A percentile compares a stretch with the other conserved stretches of the same genome.
These are phyloP conservation scores for Tetraneura akinire DNA, from an alignment of 1,140 invertebrate genomes.

Conservation along the genomic window DNA sequence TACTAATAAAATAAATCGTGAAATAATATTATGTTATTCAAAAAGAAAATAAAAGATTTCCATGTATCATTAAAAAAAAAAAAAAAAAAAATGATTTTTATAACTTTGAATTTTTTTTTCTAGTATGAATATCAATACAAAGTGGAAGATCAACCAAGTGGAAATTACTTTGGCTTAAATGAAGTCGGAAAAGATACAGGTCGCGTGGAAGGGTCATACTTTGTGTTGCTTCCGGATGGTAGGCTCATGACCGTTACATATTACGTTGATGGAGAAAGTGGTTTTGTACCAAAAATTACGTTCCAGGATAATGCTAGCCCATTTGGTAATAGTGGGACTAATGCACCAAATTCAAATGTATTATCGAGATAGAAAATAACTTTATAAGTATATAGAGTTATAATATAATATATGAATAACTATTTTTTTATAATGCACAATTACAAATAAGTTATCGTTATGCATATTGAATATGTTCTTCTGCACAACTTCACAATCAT, in stretches of 20 bases:
- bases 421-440: background rate
- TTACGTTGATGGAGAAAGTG: conserved; percentile 67
- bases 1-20: too few species aligned
- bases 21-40: too few species aligned
- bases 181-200: conserved; percentile 67
- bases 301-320: conserved; percentile 64
- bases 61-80: too few species aligned
- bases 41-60: too few species aligned
- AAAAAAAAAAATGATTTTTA: too few species aligned
- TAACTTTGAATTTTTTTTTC: conserved; percentile 57
- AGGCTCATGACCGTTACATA: conserved; percentile 68
- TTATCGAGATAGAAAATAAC: background rate
- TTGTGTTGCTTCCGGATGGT: conserved; percentile 55
- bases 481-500: background rate
- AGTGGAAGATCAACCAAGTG: conserved; percentile 69
- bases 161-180: conserved; percentile 68
- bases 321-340: conserved; percentile 56
- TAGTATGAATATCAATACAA: conserved; percentile 73
- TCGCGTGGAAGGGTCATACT: conserved; percentile 59
- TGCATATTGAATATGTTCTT: background rate
- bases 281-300: conserved; percentile 70
- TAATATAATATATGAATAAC: background rate
- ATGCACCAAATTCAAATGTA: conserved; percentile 6
- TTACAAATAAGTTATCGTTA: background rate
- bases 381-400: background rate